Conservation (phyloP, 2,888 invertebrate genomes). For the Deroplatys truncata region DNA sequence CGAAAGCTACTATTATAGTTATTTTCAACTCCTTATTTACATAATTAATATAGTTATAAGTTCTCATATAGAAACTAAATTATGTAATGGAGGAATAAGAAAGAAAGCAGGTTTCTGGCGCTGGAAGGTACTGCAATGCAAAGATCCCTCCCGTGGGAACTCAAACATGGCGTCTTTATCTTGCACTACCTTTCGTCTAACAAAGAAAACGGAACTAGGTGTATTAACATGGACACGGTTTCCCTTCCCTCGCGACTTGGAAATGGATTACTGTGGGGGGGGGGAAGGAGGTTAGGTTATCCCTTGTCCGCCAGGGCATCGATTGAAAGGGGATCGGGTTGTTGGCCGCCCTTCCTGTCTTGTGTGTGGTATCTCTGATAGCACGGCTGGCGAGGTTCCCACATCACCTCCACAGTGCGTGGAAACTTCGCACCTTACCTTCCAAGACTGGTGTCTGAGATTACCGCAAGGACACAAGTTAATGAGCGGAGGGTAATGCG, state of each 20-base stretch:
- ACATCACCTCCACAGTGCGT: neutral
- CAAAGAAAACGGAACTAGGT: neutral
- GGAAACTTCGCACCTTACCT: neutral
- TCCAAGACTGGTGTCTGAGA: neutral
- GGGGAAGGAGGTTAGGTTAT: neutral
- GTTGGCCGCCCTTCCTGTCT: neutral
- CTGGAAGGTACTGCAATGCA: neutral
- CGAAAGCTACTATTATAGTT: too few species aligned
- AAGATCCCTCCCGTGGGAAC: neutral
- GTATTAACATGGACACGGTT: neutral
- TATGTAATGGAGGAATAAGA: neutral
- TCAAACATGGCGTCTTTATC: neutral
- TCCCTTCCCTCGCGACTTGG: neutral
- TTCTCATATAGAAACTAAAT: neutral
- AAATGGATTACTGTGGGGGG: neutral
- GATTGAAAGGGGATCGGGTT: neutral
- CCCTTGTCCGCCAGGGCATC: neutral
- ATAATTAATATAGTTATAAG: neutral
- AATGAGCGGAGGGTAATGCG: neutral
- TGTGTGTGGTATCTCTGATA: neutral
- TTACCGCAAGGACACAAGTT: neutral
- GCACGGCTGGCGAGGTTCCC: neutral
- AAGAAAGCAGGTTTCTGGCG: neutral
- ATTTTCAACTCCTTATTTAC: too few species aligned
- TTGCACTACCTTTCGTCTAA: neutral